Conservation (phyloP, 2,888 invertebrate species). For the Helobdella robusta region DNA sequence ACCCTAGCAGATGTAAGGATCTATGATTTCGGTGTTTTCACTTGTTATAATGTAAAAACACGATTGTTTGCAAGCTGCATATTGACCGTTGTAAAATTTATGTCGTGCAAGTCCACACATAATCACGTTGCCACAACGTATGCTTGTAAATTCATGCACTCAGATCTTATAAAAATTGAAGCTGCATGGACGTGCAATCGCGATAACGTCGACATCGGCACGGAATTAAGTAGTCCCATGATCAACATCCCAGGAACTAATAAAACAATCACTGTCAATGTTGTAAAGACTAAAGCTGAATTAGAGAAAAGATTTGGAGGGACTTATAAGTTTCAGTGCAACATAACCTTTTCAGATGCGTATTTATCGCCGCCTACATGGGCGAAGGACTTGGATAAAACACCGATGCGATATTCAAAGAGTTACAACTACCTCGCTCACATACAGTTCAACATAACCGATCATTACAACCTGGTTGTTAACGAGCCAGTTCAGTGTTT, state of each 20-base stretch:
- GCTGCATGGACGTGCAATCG: constrained; percentile 7
- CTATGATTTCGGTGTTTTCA: constrained; percentile 15
- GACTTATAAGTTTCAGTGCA: not conserved
- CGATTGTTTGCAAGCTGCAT: not conserved
- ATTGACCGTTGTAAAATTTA: constrained; percentile 8
- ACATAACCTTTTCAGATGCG: not conserved
- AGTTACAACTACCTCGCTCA: not conserved
- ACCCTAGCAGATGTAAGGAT: not conserved
- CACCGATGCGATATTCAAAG: not conserved
- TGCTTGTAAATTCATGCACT: not conserved
- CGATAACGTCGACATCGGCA: no score
- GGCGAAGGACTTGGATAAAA: constrained; percentile 11
- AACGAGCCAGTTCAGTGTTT: constrained; percentile 13
- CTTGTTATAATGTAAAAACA: not conserved
- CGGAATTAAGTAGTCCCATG: not conserved
- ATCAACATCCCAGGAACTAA: not conserved
- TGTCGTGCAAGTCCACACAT: not conserved
- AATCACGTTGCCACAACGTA: constrained; percentile 5
- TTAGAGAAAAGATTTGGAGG: not conserved
- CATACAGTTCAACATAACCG: constrained; percentile 12
- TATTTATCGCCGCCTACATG: not conserved
- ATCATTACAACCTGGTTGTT: constrained; percentile 18
- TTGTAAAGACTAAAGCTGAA: not conserved
- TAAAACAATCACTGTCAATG: not conserved
- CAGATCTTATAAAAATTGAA: constrained; percentile 1